Evolutionary conservation across 2,888 invertebrate species (phyloP).

Genomic region (Mycalesis mineus): DNA sequence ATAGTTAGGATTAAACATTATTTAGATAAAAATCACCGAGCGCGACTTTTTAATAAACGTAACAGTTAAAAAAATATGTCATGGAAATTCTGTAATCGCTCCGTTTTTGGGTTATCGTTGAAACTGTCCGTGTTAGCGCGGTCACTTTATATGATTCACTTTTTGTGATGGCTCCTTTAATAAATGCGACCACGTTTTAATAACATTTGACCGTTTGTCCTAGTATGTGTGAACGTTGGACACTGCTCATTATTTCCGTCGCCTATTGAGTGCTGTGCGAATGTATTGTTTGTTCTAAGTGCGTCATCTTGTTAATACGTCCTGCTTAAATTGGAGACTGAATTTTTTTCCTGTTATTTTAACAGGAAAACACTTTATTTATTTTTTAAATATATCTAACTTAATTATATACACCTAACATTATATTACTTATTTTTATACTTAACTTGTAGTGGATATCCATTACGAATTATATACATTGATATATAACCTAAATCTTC

Average conservation of each 20-base stretch:
- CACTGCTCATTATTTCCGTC: not conserved
- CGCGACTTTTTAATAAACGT: conserved; percentile 7
- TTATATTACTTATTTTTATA: too few relatives aligned
- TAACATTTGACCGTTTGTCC: conserved; percentile 1
- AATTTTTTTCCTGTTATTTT: too few relatives aligned
- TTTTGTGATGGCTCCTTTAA: conserved; percentile 10
- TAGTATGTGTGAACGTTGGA: not conserved
- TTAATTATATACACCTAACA: too few relatives aligned
- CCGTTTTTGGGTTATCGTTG: conserved; percentile 14
- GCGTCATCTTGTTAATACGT: too few relatives aligned
- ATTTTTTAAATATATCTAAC: too few relatives aligned
- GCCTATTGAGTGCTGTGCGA: not conserved
- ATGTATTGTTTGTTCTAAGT: not conserved
- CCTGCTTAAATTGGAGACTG: too few relatives aligned
- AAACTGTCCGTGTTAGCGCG: conserved; percentile 13
- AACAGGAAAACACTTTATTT: too few relatives aligned
- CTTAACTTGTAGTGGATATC: too few relatives aligned
- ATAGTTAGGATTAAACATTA: too few relatives aligned
- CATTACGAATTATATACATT: too few relatives aligned
- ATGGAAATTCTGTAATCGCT: conserved; percentile 19
- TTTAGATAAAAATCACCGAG: not conserved
- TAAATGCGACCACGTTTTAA: conserved; percentile 1
- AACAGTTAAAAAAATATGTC: conserved; percentile 14
- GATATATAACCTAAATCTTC: too few relatives aligned
- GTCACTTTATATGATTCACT: conserved; percentile 11